Conservation (phyloP, 2,797 vertebrate genomes). For the Calcarius lapponicus region DNA sequence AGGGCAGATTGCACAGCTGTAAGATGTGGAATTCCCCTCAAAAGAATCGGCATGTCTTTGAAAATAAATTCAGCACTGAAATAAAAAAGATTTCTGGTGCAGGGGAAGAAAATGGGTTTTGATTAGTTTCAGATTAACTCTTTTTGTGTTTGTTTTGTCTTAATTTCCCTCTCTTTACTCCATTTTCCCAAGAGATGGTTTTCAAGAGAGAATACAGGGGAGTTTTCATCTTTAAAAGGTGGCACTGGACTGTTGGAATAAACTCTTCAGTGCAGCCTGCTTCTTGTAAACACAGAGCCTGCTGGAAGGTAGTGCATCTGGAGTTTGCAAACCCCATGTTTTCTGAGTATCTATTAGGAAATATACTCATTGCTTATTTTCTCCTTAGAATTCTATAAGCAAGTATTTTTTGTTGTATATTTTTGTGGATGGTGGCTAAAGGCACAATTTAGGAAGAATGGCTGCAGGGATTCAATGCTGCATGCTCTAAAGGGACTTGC, state of each 20-base stretch:
- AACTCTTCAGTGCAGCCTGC: neutral
- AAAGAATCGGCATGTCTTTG: slow-evolving; percentile 78
- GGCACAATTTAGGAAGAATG: neutral
- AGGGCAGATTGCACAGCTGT: slow-evolving; percentile 80
- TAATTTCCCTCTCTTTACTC: neutral
- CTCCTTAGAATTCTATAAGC: neutral
- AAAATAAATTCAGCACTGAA: slow-evolving; percentile 69
- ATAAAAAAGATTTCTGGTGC: slow-evolving; percentile 51
- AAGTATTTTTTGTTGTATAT: neutral
- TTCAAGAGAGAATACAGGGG: neutral
- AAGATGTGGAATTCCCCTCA: slow-evolving; percentile 86
- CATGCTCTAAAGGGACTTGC: neutral
- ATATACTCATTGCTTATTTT: neutral
- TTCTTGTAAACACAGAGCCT: neutral
- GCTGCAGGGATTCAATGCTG: neutral
- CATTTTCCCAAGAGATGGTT: neutral
- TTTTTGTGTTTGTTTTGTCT: slow-evolving; percentile 54
- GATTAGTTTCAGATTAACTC: slow-evolving; percentile 80
- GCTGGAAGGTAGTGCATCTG: neutral
- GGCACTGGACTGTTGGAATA: neutral
- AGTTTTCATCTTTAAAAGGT: slow-evolving; percentile 6
- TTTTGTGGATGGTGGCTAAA: neutral
- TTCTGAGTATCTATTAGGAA: neutral
- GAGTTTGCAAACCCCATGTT: neutral
- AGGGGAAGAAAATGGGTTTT: slow-evolving; percentile 36